Percentiles rank a stretch among this genome's conserved stretches.
Evolutionary conservation across 2,113 vertebrate species (phyloP).

Genomic region (Picathartes gymnocephalus): DNA sequence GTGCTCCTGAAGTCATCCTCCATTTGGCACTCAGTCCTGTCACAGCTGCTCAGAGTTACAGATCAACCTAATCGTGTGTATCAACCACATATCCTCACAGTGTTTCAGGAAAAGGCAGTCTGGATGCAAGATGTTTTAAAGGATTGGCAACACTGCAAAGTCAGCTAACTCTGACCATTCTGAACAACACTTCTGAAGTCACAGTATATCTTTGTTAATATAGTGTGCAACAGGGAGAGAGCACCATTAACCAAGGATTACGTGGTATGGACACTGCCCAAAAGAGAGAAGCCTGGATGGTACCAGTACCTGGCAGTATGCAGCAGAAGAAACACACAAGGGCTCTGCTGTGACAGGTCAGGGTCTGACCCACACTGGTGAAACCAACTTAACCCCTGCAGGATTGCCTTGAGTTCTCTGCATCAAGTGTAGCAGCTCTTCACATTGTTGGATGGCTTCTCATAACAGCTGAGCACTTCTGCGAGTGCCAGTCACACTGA

Average conservation of each 20-base stretch:
- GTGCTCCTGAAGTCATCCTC: background rate
- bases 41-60: background rate
- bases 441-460: background rate
- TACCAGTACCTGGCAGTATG: background rate
- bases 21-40: background rate
- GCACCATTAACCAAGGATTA: background rate
- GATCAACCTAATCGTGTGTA: background rate
- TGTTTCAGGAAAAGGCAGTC: background rate
- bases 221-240: background rate
- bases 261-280: background rate
- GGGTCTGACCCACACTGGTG: background rate
- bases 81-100: background rate
- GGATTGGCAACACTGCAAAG: background rate
- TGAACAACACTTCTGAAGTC: background rate
- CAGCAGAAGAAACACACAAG: background rate
- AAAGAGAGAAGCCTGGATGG: background rate
- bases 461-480: background rate
- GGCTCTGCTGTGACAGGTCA: background rate
- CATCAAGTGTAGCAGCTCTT: background rate
- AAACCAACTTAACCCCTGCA: background rate
- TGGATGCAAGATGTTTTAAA: background rate
- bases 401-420: background rate
- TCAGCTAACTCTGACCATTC: background rate
- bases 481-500: background rate
- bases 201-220: background rate